Conservation (phyloP, 53 echinoderm and acorn worm species). For the Glandiceps talaboti region DNA sequence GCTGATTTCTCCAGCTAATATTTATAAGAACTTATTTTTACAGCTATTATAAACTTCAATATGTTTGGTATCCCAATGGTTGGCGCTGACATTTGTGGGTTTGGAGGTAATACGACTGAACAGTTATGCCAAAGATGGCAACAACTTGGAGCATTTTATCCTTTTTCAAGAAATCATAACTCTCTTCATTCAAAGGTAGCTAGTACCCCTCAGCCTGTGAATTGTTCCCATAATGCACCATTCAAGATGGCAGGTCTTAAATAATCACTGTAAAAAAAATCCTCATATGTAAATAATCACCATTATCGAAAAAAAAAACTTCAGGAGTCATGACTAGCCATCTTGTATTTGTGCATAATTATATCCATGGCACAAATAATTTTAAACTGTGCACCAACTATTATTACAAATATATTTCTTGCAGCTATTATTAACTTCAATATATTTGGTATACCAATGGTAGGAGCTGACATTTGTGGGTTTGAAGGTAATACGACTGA, state of each 20-base stretch:
- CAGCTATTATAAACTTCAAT: slow-evolving; percentile 73
- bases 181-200: slow-evolving; percentile 28
- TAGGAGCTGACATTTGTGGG: slow-evolving; percentile 97
- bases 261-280: no score
- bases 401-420: neutral
- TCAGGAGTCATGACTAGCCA: no score
- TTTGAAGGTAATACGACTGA: slow-evolving; percentile 62
- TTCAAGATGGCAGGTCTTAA: neutral
- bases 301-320: no score
- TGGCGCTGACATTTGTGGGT: slow-evolving; percentile 93
- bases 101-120: slow-evolving; percentile 55
- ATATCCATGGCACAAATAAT: neutral
- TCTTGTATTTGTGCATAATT: no score
- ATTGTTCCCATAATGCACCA: neutral
- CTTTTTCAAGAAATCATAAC: slow-evolving; percentile 88
- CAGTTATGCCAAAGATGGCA: slow-evolving; percentile 89
- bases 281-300: no score
- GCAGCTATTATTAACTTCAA: slow-evolving; percentile 71
- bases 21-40: neutral
- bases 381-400: neutral
- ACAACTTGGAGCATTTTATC: slow-evolving; percentile 91
- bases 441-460: slow-evolving; percentile 87
- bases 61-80: slow-evolving; percentile 91
- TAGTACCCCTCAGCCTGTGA: neutral
- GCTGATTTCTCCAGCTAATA: neutral